A percentile compares a stretch with the other conserved stretches of the same genome.
These are phyloP conservation scores for Loxodonta africana DNA, from an alignment of 2,113 vertebrate species.

Conservation along the genomic window DNA sequence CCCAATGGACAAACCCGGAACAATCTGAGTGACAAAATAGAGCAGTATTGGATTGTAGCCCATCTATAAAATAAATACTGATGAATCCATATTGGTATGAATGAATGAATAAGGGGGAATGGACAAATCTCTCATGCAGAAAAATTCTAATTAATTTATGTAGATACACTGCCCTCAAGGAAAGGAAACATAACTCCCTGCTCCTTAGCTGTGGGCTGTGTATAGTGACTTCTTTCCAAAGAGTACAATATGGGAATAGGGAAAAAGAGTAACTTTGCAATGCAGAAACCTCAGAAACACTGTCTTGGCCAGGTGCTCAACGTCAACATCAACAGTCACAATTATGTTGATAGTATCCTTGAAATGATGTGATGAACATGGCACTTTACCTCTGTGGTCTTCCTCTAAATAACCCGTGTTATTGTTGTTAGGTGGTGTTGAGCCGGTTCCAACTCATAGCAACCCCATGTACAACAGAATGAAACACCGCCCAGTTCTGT, in stretches of 20 bases:
- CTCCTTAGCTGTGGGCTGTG: neutral
- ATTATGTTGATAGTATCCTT: neutral
- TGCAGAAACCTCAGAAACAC: neutral
- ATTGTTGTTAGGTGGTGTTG: too few species aligned
- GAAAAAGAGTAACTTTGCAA: neutral
- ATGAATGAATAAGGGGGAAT: neutral
- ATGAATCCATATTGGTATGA: neutral
- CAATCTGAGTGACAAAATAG: neutral
- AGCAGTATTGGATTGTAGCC: slow-evolving; percentile 10
- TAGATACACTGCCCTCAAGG: neutral
- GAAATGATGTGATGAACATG: neutral
- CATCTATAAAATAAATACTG: slow-evolving; percentile 9
- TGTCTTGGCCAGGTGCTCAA: neutral
- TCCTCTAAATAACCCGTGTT: neutral
- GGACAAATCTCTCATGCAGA: neutral
- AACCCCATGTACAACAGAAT: too few species aligned
- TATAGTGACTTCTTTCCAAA: neutral
- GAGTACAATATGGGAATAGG: neutral
- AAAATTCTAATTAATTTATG: slow-evolving; percentile 28
- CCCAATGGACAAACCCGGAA: neutral
- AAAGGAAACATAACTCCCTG: neutral
- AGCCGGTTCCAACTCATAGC: too few species aligned
- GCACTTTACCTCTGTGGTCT: slow-evolving; percentile 13
- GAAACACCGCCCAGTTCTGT: too few species aligned
- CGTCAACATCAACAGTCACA: neutral